These are phyloP conservation scores for Metridium senile DNA, from an alignment of 92 coral and sea anemone species.

Conservation along the genomic window DNA sequence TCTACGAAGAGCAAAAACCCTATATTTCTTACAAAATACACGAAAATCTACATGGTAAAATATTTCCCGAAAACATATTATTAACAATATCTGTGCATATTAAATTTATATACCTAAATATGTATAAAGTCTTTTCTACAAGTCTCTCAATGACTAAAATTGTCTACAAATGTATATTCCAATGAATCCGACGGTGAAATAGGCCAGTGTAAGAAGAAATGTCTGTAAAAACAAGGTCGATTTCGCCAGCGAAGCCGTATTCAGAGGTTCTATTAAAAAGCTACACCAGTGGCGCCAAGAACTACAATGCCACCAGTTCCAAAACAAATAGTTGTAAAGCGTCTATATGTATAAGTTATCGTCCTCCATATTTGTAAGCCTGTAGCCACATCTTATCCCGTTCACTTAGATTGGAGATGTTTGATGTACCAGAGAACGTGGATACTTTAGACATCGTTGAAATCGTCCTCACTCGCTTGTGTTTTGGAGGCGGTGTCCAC, in stretches of 20 bases:
- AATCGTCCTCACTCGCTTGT: constrained; percentile 79
- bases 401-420: constrained; percentile 74
- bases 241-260: constrained; percentile 64
- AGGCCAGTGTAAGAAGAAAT: background rate
- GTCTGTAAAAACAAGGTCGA: constrained; percentile 33
- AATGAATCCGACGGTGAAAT: background rate
- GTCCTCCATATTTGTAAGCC: constrained; percentile 79
- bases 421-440: constrained; percentile 82
- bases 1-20: constrained; percentile 17
- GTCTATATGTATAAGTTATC: constrained; percentile 25
- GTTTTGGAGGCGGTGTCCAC: constrained; percentile 85
- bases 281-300: background rate
- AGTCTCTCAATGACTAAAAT: no score
- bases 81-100: background rate
- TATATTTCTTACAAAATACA: background rate
- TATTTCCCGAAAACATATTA: background rate
- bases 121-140: background rate
- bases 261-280: background rate
- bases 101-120: background rate
- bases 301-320: background rate
- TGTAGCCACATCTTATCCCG: constrained; percentile 80
- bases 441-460: constrained; percentile 85
- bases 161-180: constrained; percentile 1
- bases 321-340: constrained; percentile 1
- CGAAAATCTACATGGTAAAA: background rate